These are phyloP conservation scores for Aphelocoma coerulescens DNA, from an alignment of 2,113 vertebrate species.

Conservation along the genomic window DNA sequence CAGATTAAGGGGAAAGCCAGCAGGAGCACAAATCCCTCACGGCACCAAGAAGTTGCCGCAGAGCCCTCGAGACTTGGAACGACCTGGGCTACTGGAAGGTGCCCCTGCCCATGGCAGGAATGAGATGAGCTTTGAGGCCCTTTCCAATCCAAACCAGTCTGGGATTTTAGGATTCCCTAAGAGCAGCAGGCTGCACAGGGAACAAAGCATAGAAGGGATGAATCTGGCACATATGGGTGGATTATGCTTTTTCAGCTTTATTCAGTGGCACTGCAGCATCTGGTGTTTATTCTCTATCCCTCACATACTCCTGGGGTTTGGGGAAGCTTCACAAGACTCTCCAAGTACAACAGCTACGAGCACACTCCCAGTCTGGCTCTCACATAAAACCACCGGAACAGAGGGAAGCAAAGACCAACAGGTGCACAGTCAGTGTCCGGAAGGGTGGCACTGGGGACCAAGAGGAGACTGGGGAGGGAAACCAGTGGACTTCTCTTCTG, in stretches of 20 bases:
- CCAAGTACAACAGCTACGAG: neutral
- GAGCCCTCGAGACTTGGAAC: neutral
- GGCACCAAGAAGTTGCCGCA: neutral
- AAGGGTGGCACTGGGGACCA: fast-evolving
- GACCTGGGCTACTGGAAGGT: neutral
- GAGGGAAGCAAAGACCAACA: neutral
- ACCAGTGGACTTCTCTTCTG: neutral
- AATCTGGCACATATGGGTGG: neutral
- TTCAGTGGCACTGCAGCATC: neutral
- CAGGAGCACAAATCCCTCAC: neutral
- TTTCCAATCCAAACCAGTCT: neutral
- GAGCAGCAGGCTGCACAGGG: neutral
- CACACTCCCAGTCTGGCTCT: neutral
- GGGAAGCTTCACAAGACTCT: neutral
- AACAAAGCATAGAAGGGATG: neutral
- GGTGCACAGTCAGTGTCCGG: neutral
- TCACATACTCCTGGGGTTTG: neutral
- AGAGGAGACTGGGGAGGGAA: neutral
- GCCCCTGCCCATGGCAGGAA: neutral
- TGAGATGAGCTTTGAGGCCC: neutral
- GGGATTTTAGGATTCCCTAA: neutral
- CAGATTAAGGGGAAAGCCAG: neutral
- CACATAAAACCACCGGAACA: neutral
- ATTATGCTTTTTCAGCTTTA: neutral
- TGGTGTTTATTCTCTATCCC: neutral